These are phyloP conservation scores for Pycnonotus jocosus DNA, from an alignment of 2,113 vertebrate species.

Conservation along the genomic window DNA sequence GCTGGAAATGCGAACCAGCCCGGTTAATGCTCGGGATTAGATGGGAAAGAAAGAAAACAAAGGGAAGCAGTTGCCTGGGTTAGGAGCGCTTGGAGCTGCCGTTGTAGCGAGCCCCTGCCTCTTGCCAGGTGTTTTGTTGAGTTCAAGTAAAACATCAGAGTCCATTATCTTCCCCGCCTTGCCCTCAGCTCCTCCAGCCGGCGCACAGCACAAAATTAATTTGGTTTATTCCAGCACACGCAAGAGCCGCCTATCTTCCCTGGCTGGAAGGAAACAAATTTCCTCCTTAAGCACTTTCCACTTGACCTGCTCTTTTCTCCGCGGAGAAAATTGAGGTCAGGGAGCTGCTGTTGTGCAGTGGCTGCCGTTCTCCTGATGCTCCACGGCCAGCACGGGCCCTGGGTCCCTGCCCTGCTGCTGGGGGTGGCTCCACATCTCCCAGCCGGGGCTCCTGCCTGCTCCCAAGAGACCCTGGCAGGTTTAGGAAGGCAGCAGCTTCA, in stretches of 20 bases:
- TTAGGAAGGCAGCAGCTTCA: neutral
- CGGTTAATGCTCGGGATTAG: neutral
- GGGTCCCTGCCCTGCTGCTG: neutral
- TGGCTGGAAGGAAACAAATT: slow-evolving; percentile 54
- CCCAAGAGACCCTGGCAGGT: neutral
- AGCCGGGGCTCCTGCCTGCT: neutral
- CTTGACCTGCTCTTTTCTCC: slow-evolving; percentile 70
- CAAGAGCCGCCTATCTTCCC: slow-evolving; percentile 31
- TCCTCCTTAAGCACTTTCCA: slow-evolving; percentile 67
- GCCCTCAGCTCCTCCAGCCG: slow-evolving; percentile 20
- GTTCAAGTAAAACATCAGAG: slow-evolving; percentile 47
- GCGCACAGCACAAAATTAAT: slow-evolving; percentile 46
- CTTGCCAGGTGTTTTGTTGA: slow-evolving; percentile 54
- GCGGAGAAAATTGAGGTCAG: slow-evolving; percentile 67
- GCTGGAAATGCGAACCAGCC: neutral
- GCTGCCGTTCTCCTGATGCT: neutral
- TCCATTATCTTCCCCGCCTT: slow-evolving; percentile 29
- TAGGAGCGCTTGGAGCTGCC: neutral
- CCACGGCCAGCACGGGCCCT: rapidly evolving
- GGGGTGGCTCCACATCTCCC: neutral
- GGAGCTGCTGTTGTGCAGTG: neutral
- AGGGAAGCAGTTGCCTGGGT: neutral
- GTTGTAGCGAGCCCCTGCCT: neutral
- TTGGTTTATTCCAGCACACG: slow-evolving; percentile 41
- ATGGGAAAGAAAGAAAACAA: slow-evolving; percentile 34